These are phyloP conservation scores for Neuroterus valhalla DNA, from an alignment of 1,140 invertebrate species.

Conservation along the genomic window DNA sequence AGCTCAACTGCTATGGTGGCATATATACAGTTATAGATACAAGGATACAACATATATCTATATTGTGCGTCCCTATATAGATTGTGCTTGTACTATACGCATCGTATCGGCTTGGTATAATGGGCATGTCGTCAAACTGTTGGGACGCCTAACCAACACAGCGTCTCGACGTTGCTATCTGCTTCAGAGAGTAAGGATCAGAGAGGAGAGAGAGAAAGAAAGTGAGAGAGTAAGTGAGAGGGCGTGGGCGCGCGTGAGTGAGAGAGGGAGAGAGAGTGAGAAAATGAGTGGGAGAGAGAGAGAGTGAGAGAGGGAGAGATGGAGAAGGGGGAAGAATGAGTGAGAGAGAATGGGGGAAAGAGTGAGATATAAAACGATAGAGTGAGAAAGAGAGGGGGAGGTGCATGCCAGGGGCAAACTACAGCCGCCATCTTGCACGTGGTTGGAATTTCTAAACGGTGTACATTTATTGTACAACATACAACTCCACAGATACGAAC, in stretches of 20 bases:
- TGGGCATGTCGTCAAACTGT: slow-evolving; percentile 66
- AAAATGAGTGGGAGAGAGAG: slow-evolving; percentile 50
- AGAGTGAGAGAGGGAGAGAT: slow-evolving; percentile 46
- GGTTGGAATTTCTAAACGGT: slow-evolving; percentile 67
- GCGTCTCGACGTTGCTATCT: slow-evolving; percentile 48
- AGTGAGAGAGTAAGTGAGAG: slow-evolving; percentile 34
- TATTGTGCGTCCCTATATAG: neutral
- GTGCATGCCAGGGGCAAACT: slow-evolving; percentile 69
- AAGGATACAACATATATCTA: neutral
- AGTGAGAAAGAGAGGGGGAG: slow-evolving; percentile 56
- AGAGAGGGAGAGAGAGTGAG: too few species aligned
- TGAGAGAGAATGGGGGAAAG: too few species aligned
- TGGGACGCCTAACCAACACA: slow-evolving; percentile 63
- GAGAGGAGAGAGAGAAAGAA: slow-evolving; percentile 36
- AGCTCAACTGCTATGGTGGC: slow-evolving; percentile 31
- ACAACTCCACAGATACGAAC: slow-evolving; percentile 42
- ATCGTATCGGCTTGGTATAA: slow-evolving; percentile 54
- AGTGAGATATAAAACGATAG: too few species aligned
- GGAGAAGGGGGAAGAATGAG: slow-evolving; percentile 29
- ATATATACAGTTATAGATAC: neutral
- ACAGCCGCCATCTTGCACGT: slow-evolving; percentile 74
- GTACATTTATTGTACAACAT: slow-evolving; percentile 30
- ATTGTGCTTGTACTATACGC: slow-evolving; percentile 29
- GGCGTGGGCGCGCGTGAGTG: too few species aligned
- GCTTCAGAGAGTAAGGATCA: slow-evolving; percentile 40